These are phyloP conservation scores for Apteryx owenii DNA, from an alignment of 2,113 vertebrate species.

Conservation along the genomic window DNA sequence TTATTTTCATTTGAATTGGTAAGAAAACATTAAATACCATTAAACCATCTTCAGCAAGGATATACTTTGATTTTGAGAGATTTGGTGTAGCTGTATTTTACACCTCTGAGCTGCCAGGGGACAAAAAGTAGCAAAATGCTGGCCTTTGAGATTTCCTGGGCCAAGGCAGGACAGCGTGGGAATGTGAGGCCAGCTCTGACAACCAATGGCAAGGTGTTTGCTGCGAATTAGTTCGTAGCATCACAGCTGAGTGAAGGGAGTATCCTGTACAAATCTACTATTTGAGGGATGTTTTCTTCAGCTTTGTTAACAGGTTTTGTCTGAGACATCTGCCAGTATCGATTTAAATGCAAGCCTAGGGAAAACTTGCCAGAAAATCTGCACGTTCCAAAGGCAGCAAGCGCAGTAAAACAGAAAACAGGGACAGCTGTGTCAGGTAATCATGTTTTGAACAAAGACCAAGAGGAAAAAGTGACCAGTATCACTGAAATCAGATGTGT, in stretches of 20 bases:
- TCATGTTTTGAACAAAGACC: neutral
- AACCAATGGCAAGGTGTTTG: fast-evolving
- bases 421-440: neutral
- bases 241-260: neutral
- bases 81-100: neutral
- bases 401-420: neutral
- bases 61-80: neutral
- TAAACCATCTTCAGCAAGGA: neutral
- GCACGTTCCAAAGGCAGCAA: neutral
- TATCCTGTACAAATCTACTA: neutral
- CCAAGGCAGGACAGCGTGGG: neutral
- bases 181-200: neutral
- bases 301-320: neutral
- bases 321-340: neutral
- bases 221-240: neutral
- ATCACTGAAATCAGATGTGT: neutral
- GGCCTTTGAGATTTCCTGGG: neutral
- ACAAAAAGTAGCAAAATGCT: neutral
- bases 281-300: neutral
- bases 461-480: fast-evolving
- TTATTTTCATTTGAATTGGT: neutral
- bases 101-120: neutral
- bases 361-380: neutral
- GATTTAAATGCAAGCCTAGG: neutral
- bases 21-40: neutral